phyloP scores from a whole-genome alignment of 1,140 invertebrate genomes.

The Stenopsyche tienmushanensis region DNA sequence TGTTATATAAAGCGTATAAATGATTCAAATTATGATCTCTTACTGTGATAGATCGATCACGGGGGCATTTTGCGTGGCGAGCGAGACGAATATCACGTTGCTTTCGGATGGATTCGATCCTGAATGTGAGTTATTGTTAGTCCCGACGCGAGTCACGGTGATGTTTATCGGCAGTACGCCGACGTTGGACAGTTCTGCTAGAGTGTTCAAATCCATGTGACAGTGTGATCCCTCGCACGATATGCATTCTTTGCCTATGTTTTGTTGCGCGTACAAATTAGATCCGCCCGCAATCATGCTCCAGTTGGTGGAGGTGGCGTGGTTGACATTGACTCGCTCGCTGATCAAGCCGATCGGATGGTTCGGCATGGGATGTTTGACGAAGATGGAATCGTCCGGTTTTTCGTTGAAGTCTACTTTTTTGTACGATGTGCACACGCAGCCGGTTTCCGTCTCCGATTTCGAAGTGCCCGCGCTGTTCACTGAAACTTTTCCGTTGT shows the following conservation, averaged over 20 bases:
- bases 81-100: constrained; percentile 30
- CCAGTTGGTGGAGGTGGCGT: neutral
- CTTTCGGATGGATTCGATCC: neutral
- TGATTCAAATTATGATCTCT: neutral
- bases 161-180: constrained; percentile 32
- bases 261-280: neutral
- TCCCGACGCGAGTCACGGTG: constrained; percentile 28
- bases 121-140: neutral
- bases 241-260: constrained; percentile 5
- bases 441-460: constrained; percentile 41
- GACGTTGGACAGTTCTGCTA: constrained; percentile 7
- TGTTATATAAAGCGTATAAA: neutral
- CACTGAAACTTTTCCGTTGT: constrained; percentile 11
- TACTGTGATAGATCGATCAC: constrained; percentile 24
- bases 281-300: neutral
- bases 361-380: neutral
- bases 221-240: constrained; percentile 25
- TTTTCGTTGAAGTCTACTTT: constrained; percentile 38
- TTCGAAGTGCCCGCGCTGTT: constrained; percentile 4
- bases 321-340: constrained; percentile 20
- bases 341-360: constrained; percentile 15
- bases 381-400: constrained; percentile 36
- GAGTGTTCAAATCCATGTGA: constrained; percentile 14
- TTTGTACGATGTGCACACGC: constrained; percentile 52
- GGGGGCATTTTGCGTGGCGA: constrained; percentile 19